These are phyloP conservation scores for Drosophila barbarae DNA, from an alignment of 2,888 invertebrate genomes.

Conservation along the genomic window DNA sequence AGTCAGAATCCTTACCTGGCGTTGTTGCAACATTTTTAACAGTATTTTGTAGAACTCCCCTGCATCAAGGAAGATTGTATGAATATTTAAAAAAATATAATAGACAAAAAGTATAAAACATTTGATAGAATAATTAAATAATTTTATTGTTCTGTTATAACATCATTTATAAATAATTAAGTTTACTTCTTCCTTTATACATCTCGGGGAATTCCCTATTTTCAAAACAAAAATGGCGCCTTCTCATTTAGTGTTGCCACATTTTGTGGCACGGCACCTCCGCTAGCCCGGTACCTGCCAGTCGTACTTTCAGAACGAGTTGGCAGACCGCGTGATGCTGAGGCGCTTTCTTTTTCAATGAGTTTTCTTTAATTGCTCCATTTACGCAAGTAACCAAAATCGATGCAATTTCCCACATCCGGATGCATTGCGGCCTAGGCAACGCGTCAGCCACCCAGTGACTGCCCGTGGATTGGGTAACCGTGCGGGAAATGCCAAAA, in stretches of 20 bases:
- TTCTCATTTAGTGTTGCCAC: background rate
- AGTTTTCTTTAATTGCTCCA: constrained; percentile 62
- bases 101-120: too few species aligned
- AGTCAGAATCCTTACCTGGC: too few species aligned
- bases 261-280: background rate
- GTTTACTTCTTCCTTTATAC: background rate
- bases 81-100: too few species aligned
- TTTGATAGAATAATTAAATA: too few species aligned
- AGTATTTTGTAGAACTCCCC: too few species aligned
- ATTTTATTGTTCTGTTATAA: background rate
- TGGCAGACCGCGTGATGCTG: constrained; percentile 9
- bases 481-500: constrained; percentile 33
- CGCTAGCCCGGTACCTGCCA: background rate
- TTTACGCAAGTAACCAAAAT: constrained; percentile 66
- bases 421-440: constrained; percentile 56
- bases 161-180: background rate
- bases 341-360: constrained; percentile 69
- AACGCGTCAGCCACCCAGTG: constrained; percentile 48
- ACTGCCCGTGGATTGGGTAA: constrained; percentile 26
- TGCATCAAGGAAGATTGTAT: too few species aligned
- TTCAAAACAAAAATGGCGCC: background rate
- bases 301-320: background rate
- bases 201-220: background rate
- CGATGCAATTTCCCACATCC: constrained; percentile 57
- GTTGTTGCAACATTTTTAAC: too few species aligned